These are phyloP conservation scores for Pentalonia nigronervosa DNA, from an alignment of 1,140 invertebrate species.

Conservation along the genomic window DNA sequence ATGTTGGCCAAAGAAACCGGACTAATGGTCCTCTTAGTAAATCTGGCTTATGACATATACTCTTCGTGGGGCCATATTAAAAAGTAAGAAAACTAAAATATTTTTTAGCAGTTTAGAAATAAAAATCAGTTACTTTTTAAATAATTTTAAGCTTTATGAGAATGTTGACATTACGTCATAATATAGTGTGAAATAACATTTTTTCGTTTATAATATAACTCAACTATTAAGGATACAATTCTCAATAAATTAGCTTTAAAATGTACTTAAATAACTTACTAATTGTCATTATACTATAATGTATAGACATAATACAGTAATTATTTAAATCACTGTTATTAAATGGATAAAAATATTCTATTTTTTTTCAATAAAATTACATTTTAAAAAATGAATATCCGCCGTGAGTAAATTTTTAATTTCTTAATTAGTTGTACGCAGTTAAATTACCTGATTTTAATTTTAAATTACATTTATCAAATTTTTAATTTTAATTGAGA, in stretches of 20 bases:
- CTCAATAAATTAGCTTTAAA: background rate
- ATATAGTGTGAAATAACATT: background rate
- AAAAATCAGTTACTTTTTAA: background rate
- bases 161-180: background rate
- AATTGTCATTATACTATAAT: background rate
- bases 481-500: background rate
- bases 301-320: background rate
- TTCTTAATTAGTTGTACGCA: background rate
- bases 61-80: slow-evolving; percentile 74
- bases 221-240: background rate
- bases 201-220: background rate
- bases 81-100: slow-evolving; percentile 66
- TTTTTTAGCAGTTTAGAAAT: background rate
- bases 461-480: background rate
- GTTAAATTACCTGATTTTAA: background rate
- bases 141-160: background rate
- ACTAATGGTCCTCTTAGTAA: slow-evolving; percentile 81
- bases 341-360: too few relatives aligned
- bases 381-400: background rate
- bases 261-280: background rate
- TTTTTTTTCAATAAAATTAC: background rate
- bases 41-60: slow-evolving; percentile 77
- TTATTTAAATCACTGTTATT: background rate
- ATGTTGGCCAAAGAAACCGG: slow-evolving; percentile 94
- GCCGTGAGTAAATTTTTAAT: background rate